Evolutionary conservation across 2,113 vertebrate genomes (phyloP).

Genomic region (Halcyon malimbica): DNA sequence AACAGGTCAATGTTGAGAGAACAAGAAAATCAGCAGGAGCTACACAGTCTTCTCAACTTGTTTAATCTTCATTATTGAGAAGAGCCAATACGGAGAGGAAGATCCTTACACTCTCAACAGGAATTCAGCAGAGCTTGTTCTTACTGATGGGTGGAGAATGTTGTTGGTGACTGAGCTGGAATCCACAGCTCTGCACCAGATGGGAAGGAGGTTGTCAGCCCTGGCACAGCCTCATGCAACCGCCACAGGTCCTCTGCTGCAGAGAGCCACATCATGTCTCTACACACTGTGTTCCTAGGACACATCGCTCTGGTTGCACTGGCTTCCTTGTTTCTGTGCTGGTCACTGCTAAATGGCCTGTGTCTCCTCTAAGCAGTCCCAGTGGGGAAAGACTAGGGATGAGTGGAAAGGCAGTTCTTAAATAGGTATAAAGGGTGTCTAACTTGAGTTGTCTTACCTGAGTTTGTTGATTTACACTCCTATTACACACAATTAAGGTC

Average conservation of each 20-base stretch:
- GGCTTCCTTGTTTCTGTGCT: neutral
- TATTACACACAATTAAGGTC: neutral
- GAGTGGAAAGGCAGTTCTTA: neutral
- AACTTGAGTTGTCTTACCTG: neutral
- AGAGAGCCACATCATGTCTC: neutral
- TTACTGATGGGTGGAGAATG: neutral
- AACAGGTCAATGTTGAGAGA: neutral
- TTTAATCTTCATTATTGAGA: neutral
- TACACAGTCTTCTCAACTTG: neutral
- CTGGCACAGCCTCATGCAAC: neutral
- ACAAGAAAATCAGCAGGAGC: neutral
- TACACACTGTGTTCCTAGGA: neutral
- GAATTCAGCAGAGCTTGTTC: neutral
- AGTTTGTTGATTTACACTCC: neutral
- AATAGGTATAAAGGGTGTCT: neutral
- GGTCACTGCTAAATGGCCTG: neutral
- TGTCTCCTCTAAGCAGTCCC: neutral
- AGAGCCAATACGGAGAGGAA: neutral
- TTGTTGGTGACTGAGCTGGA: neutral
- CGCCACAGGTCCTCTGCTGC: accelerated
- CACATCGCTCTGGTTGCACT: neutral
- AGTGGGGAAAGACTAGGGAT: neutral
- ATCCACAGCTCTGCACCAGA: neutral
- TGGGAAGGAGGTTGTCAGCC: accelerated
- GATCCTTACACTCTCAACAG: neutral